Base-by-base conservation (phyloP, 2,113 vertebrate genomes). In the Hipposideros armiger region DNA sequence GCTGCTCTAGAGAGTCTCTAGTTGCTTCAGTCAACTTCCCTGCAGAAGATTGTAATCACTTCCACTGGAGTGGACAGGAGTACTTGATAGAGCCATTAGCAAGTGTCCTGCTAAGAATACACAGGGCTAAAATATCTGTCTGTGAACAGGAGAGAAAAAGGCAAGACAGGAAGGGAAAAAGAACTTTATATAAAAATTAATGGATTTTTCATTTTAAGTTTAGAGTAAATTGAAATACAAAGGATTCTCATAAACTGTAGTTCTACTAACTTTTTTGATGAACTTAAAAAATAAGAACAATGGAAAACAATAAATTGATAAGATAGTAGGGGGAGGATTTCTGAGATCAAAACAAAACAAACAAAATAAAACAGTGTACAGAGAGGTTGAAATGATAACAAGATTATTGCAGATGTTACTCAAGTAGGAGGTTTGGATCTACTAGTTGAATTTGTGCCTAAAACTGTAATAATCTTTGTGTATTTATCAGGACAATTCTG, bases 401-500 rank as follows among this genome's bases (percentile, higher is more conserved):
- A 87, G 74, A 74, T 64, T 83, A 66, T 66, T 74, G 5, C 5
- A 85, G 32, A 30, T 67, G 30, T 86, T 66, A 74, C 19, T 69
- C 50, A 91, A 74, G 84, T 6, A 80, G 66, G 58, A 69, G 20
- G 13, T 42, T 84, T 92, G 77, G 81, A 47, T 76, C 62, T 91
- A 40, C 72, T 36, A 45, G 42, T 85, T 80, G 78, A 62, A 90
- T 87, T 40, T 81, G 40, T 95, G 15, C 14, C n/a, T 64, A 47
- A 70, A 70, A 78, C 40, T 73, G 4, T 64, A 93, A 82, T 60
- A 40, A 73, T 67, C 20, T 76, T 91, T 94, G 40, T 30, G 87
- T 84, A 81, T 89, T 93, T 78, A 92, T 85, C 11, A 90, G 47
- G 56, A 85, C 40, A 67, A 90, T 84, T 81, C 36, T 72, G 30